Evolutionary conservation across 2,797 vertebrate genomes (phyloP).

Genomic region (Hylomyscus alleni): DNA sequence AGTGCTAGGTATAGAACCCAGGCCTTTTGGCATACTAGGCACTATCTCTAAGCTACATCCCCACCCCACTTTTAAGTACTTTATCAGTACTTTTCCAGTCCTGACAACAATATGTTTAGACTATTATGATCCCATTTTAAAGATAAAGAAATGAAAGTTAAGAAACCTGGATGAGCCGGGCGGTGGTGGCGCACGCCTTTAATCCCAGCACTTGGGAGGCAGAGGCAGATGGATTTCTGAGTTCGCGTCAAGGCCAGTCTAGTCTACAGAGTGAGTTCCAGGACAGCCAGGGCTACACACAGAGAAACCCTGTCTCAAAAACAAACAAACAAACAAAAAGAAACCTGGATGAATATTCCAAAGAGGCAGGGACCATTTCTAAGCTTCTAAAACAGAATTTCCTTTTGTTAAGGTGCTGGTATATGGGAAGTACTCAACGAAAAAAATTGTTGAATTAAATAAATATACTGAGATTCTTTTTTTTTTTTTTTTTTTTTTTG

Average conservation of each 20-base stretch:
- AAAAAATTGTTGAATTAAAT: neutral
- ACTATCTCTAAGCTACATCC: neutral
- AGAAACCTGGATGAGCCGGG: neutral
- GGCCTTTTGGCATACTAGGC: neutral
- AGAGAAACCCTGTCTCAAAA: too few species aligned
- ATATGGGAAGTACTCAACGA: neutral
- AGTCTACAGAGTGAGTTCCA: too few species aligned
- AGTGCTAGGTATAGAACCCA: neutral
- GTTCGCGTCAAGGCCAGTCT: too few species aligned
- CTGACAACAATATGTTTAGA: slow-evolving; percentile 41
- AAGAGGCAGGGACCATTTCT: slow-evolving; percentile 13
- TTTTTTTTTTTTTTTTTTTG: too few species aligned
- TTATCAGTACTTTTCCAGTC: slow-evolving; percentile 5
- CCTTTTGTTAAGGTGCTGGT: neutral
- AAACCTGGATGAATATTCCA: slow-evolving; percentile 5
- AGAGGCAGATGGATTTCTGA: too few species aligned
- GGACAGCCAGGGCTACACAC: too few species aligned
- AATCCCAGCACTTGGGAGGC: too few species aligned
- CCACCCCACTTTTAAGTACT: slow-evolving; percentile 37
- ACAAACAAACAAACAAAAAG: neutral
- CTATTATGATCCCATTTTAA: slow-evolving; percentile 31
- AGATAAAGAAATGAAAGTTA: slow-evolving; percentile 50
- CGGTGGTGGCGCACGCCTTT: too few species aligned
- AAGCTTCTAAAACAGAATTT: slow-evolving; percentile 20
- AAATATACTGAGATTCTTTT: slow-evolving; percentile 20